Conservation (phyloP, 2,888 invertebrate genomes). For the Nomada fabriciana region DNA sequence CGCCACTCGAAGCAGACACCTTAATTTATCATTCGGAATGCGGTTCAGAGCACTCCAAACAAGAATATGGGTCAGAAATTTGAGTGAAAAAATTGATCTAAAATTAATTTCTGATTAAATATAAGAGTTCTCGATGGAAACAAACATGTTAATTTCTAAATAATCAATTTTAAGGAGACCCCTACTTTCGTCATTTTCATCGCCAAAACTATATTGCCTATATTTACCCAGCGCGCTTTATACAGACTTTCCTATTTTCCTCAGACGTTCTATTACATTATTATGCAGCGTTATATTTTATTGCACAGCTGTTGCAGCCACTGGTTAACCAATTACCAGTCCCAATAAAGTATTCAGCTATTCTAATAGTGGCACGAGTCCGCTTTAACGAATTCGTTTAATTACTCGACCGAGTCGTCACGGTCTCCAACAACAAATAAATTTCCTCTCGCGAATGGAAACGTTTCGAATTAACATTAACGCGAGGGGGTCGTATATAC, state of each 20-base stretch:
- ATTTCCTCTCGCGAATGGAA: constrained; percentile 44
- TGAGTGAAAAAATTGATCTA: not conserved
- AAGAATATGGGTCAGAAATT: not conserved
- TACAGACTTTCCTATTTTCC: too few relatives aligned
- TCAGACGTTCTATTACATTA: too few relatives aligned
- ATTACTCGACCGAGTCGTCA: constrained; percentile 19
- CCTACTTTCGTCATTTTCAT: too few relatives aligned
- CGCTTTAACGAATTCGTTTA: not conserved
- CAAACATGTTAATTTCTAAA: too few relatives aligned
- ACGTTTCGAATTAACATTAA: constrained; percentile 28
- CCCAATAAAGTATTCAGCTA: not conserved
- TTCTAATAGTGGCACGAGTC: not conserved
- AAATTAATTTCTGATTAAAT: too few relatives aligned
- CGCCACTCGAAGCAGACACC: constrained; percentile 10
- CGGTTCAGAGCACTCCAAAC: not conserved
- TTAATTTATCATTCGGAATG: not conserved
- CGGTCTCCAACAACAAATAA: constrained; percentile 38
- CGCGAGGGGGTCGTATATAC: constrained; percentile 42
- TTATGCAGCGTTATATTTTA: not conserved
- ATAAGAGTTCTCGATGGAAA: too few relatives aligned
- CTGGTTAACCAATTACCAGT: not conserved
- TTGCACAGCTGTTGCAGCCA: not conserved
- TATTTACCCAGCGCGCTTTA: not conserved
- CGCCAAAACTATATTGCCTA: too few relatives aligned
- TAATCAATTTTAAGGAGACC: too few relatives aligned